phyloP scores from a whole-genome alignment of 2,888 invertebrate genomes.

The Aproaerema taeniolella region DNA sequence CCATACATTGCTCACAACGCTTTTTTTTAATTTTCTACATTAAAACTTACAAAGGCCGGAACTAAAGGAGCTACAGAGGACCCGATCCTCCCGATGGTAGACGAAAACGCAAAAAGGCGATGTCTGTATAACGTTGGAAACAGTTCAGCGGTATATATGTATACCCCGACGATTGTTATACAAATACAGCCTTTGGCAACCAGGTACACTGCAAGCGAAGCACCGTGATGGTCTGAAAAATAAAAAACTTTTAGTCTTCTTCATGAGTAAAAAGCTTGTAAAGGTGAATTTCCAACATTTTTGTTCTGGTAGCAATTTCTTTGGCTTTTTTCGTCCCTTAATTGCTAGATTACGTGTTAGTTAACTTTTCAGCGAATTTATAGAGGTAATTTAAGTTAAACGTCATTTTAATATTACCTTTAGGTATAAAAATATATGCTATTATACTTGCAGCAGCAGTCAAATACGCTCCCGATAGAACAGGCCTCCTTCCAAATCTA shows the following conservation, averaged over 20 bases:
- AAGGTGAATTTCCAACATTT: too few species aligned
- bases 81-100: background rate
- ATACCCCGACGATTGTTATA: background rate
- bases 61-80: background rate
- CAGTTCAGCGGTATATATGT: background rate
- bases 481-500: slow-evolving; percentile 75
- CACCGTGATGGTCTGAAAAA: background rate
- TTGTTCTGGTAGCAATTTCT: too few species aligned
- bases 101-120: background rate
- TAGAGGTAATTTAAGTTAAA: too few species aligned
- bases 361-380: too few species aligned
- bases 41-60: background rate
- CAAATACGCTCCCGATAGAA: slow-evolving; percentile 74
- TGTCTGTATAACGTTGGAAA: background rate
- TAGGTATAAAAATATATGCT: slow-evolving; percentile 71
- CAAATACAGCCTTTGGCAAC: background rate
- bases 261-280: too few species aligned
- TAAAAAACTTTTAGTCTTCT: too few species aligned
- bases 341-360: too few species aligned
- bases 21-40: too few species aligned
- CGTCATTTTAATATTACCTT: too few species aligned
- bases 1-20: too few species aligned
- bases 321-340: too few species aligned
- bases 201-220: background rate
- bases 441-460: slow-evolving; percentile 76